Evolutionary conservation across 2,888 invertebrate species (phyloP), one percentile per base, ranked within the genome.

Genomic region (Kryphioiulus occultus): DNA sequence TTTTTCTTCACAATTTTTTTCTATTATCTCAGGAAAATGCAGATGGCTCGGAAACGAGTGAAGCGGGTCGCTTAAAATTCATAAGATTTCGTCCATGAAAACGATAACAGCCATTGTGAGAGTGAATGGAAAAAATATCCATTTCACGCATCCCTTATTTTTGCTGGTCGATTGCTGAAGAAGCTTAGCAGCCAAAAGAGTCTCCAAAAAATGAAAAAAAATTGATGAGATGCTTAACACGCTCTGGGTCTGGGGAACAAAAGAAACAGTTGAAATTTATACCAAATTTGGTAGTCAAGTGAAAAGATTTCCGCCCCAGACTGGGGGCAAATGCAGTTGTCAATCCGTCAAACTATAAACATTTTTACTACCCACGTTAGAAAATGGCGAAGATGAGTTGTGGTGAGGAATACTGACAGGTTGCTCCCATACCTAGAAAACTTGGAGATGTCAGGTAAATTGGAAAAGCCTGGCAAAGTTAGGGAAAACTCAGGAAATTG

Each of bases 1-100:
- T 22, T 68, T 68, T 68, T 68, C 15, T 4, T 44, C 12, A 9
- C 44, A 44, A 12, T 12, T 44, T n/a, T n/a, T 47, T 68, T 68
- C 59, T 26, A 22, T 68, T 68, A 68, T 68, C 59, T 68, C 2
- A 68, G 22, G 0, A 68, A 68, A 44, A 68, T 68, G 59, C 10
- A 68, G 26, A 68, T 68, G 19, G 22, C 10, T 68, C 3, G 59
- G 59, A 68, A 68, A 22, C 2, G n/a, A 59, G 53, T n/a, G 39
- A 39, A 39, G 39, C 39, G 9, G 9, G n/a, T 68, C 22, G 59
- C 59, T 68, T 68, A 68, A 68, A 68, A 68, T 68, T 68, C 59
- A 68, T 68, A 68, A 68, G 59, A 68, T 68, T 68, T 68, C 59
- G 22, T 68, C 59, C 59, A 68, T 68, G 59, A 68, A 68, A 68